Evolutionary conservation across 2,113 vertebrate species (phyloP).

Genomic region (Paramisgurnus dabryanus): DNA sequence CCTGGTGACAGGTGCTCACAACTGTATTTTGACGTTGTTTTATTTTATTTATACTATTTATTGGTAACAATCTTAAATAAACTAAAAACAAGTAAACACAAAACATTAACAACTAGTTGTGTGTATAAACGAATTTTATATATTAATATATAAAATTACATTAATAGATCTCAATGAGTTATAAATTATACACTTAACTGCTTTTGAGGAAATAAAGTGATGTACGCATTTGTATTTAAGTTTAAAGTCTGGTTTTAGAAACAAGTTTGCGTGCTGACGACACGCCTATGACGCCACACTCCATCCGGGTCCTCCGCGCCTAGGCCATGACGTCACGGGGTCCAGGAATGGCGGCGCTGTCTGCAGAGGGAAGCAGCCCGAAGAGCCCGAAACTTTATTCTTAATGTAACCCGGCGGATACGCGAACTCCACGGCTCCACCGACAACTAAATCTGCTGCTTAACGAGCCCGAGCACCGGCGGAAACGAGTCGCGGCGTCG

Average conservation of each 20-base stretch:
- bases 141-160: no score
- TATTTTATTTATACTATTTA: no score
- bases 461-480: slow-evolving; percentile 56
- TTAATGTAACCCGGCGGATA: slow-evolving; percentile 58
- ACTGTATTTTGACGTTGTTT: no score
- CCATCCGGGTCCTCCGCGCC: slow-evolving; percentile 50
- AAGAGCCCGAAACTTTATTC: slow-evolving; percentile 79
- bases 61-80: no score
- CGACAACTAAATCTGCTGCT: slow-evolving; percentile 27
- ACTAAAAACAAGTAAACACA: no score
- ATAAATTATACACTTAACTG: background rate
- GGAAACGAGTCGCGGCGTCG: background rate
- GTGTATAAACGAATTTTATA: no score
- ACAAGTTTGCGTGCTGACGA: background rate
- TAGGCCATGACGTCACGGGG: slow-evolving; percentile 59
- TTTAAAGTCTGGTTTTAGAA: background rate
- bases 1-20: background rate
- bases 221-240: no score
- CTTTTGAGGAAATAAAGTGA: background rate
- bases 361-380: slow-evolving; percentile 72
- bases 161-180: background rate
- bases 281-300: slow-evolving; percentile 21
- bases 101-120: no score
- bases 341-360: slow-evolving; percentile 79
- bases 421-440: slow-evolving; percentile 22